Percentiles rank a stretch among this genome's conserved stretches.
Conservation (phyloP, 2,113 vertebrate genomes). For the Noctilio leporinus region DNA sequence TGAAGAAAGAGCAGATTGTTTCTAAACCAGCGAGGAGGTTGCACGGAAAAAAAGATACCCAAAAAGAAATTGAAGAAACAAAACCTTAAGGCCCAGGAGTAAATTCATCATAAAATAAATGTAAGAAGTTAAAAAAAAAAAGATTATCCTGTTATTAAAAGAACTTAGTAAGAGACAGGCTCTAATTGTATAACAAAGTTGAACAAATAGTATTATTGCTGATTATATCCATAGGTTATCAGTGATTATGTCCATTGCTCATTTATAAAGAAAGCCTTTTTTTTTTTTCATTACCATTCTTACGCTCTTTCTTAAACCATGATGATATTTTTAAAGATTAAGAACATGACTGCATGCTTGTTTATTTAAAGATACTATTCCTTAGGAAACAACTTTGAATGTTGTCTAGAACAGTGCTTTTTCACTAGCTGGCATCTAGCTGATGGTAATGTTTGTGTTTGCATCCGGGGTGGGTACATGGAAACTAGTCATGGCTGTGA, state of each 20-base stretch:
- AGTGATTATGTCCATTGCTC: neutral
- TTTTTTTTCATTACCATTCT: neutral
- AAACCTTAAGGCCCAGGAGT: neutral
- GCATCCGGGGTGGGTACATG: neutral
- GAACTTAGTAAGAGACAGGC: neutral
- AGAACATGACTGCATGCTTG: neutral
- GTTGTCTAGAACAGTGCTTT: neutral
- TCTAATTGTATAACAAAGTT: constrained; percentile 9
- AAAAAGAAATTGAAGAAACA: neutral
- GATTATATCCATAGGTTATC: neutral
- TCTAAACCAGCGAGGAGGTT: neutral
- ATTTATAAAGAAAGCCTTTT: neutral
- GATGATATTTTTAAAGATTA: neutral
- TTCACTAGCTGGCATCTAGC: neutral
- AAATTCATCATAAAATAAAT: neutral
- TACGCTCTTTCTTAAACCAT: constrained; percentile 1
- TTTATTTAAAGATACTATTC: constrained; percentile 22
- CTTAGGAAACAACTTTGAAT: constrained; percentile 19
- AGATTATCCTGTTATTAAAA: neutral
- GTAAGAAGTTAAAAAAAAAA: neutral
- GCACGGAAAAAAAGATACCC: neutral
- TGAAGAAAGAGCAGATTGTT: neutral
- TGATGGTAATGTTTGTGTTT: constrained; percentile 5
- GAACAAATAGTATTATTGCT: neutral
- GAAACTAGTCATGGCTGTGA: neutral